Evolutionary conservation across 2,113 vertebrate genomes (phyloP), one percentile per base, ranked within the genome.

Genomic region (Pachyramphus minor): DNA sequence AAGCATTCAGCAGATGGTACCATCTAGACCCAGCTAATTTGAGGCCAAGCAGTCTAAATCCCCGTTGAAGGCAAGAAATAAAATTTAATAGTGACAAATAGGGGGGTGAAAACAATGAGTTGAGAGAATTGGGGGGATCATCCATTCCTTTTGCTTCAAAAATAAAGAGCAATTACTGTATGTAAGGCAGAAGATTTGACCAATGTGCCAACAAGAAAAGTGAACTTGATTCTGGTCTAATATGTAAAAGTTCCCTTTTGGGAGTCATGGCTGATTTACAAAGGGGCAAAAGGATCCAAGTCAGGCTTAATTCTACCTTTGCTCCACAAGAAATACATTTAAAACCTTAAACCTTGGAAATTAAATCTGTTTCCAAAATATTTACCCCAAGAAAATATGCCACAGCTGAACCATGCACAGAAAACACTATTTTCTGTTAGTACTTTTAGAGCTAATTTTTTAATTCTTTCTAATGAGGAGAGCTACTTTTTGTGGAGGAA

Each of bases 401-500:
- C 83, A 87, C 1, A 5, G 20, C 72, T 84, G 76, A 94, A 68
- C 71, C 76, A 33, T 83, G 72, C 93, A 82, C 59, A 97, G 28
- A 55, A 69, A 47, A 88, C 86, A 92, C 63, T 96, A 49, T 87
- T 87, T 97, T 95, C 85, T 92, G 80, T 89, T 96, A 60, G 47
- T 93, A 82, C 17, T 87, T 96, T 64, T 87, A 84, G 90, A 69
- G 56, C 30, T 84, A 22, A 85, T 96, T 90, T 95, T 92, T 75
- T 4, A 92, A 93, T 97, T 96, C 56, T 90, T 92, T 86, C 39
- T 92, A 90, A 92, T 59, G 82, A 93, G 83, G 23, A 95, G 80
- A 96, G 96, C 56, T 90, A 92, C 85, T 96, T 97, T 89, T 59
- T 89, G 91, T 93, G 87, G 88, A 95, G 84, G 35, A 91, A 96